Base-by-base conservation (phyloP, 2,888 invertebrate species). In the Liopterus haemorrhoidalis region DNA sequence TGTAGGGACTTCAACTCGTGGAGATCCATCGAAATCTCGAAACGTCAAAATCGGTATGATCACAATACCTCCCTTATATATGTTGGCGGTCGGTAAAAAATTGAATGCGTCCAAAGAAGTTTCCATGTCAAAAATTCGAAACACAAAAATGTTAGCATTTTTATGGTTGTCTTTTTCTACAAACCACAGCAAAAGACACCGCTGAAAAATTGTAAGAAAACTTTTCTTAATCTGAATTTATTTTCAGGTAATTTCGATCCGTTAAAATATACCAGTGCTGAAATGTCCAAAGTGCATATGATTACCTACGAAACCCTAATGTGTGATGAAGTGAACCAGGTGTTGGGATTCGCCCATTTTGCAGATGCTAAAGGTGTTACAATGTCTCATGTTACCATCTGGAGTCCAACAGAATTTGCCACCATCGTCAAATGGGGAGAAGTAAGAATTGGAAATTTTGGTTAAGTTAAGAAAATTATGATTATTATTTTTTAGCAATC, bases 291-390 rank as follows among this genome's bases (percentile, higher is more conserved):
- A 42, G 78, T 77, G 0, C 83, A 85, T 59, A 68, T 77, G 40
- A 63, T 87, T 31, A 78, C 84, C 2, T 85, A 85, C 61, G 88
- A 89, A 68, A 76, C 81, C 14, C 67, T 88, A 38, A 64, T 87
- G 62, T 82, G 84, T 53, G 85, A 87, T 57, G 81, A 83, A 49
- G 74, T 78, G 52, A 82, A 81, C 57, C 89, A 89, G 63, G 76
- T 87, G 42, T 70, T 81, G 42, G 88, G 89, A 0, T 74, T 85
- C 51, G 77, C 77, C 4, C 87, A 88, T 64, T 74, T 86, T 41
- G 83, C 78, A 0, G 83, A 85, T 60, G 75, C 81, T 30, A 66
- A 67, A 5, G 79, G 80, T 0, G 72, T 79, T 2, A 72, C 75
- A 12, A 70, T 80, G 2, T 73, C 80, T 0, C 78, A 82, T 61